Evolutionary conservation across 2,888 invertebrate genomes (phyloP).

Genomic region (Apoda limacodes): DNA sequence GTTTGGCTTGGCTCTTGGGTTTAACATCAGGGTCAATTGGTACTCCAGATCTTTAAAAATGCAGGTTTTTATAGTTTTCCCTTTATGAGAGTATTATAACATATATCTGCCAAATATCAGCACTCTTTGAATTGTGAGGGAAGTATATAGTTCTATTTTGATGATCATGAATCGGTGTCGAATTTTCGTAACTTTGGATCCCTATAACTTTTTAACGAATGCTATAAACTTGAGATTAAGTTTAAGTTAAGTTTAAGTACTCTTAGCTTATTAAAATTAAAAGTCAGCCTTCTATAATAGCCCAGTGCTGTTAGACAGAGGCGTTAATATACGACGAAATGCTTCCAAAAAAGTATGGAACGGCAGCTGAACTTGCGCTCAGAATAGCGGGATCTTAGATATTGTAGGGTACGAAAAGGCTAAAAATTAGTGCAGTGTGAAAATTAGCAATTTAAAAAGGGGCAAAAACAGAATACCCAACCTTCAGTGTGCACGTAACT

Average conservation of each 20-base stretch:
- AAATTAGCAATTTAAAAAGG: too few relatives aligned
- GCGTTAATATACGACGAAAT: conserved; percentile 16
- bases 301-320: conserved; percentile 15
- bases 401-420: too few relatives aligned
- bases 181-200: conserved; percentile 11
- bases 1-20: conserved; percentile 7
- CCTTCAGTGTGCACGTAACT: too few relatives aligned
- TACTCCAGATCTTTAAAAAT: conserved; percentile 8
- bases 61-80: conserved; percentile 5
- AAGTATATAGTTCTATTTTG: conserved; percentile 6
- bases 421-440: too few relatives aligned
- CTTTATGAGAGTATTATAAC: conserved; percentile 6
- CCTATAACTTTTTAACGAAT: conserved; percentile 14
- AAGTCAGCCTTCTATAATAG: conserved; percentile 12
- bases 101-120: conserved; percentile 6
- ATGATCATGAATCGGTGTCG: conserved; percentile 1
- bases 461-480: too few relatives aligned
- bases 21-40: conserved; percentile 3
- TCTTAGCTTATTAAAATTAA: conserved; percentile 10
- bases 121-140: background rate
- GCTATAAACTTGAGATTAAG: conserved; percentile 9
- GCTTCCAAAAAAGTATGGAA: conserved; percentile 15
- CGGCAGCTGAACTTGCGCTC: too few relatives aligned
- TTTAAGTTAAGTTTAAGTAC: conserved; percentile 1
- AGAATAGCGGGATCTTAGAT: too few relatives aligned